A percentile compares a stretch with the other conserved stretches of the same genome.
These are phyloP conservation scores for Halocynthia roretzi DNA, from an alignment of 23 tunicate genomes.

Conservation along the genomic window DNA sequence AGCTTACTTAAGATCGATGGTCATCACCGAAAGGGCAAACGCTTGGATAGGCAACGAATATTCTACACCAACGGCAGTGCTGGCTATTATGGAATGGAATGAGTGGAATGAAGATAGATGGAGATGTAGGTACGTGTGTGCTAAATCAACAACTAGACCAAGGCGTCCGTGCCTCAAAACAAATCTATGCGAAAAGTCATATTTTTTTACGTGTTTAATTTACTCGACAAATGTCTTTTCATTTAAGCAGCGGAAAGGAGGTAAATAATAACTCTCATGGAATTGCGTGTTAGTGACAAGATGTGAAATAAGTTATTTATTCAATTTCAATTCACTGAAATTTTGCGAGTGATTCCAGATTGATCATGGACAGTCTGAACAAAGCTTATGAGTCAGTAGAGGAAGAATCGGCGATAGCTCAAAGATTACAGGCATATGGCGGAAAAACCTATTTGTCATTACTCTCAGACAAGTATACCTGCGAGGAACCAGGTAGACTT, in stretches of 20 bases:
- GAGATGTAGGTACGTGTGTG: not conserved
- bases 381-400: not conserved
- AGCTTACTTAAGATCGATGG: not conserved
- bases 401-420: conserved; percentile 18
- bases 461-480: not conserved
- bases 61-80: not conserved
- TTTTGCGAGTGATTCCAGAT: not conserved
- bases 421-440: conserved; percentile 1
- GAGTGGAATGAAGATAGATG: not conserved
- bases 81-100: conserved; percentile 5
- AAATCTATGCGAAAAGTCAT: not conserved
- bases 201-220: not conserved
- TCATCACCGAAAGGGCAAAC: conserved; percentile 6
- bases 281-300: too few relatives aligned
- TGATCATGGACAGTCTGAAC: conserved; percentile 9
- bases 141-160: not conserved
- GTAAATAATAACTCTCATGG: too few relatives aligned
- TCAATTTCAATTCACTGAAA: too few relatives aligned
- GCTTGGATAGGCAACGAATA: conserved; percentile 20
- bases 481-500: conserved; percentile 1
- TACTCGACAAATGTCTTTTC: not conserved
- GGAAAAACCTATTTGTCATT: not conserved
- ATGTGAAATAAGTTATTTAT: too few relatives aligned
- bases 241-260: too few relatives aligned
- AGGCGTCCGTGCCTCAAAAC: not conserved